Evolutionary conservation across 1,140 invertebrate genomes (phyloP).

Genomic region (Nomia melanderi): DNA sequence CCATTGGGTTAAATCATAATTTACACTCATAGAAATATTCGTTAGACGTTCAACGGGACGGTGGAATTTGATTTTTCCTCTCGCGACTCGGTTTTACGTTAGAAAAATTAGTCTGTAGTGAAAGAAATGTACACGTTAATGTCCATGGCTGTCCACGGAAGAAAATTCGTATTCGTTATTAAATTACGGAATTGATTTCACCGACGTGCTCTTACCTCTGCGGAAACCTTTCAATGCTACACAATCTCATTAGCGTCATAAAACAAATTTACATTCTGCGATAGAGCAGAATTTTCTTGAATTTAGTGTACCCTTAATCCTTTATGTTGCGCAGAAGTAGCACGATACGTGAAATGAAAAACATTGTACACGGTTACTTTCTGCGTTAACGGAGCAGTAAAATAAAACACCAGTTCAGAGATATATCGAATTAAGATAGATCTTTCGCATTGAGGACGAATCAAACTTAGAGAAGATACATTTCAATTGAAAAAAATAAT

Average conservation of each 20-base stretch:
- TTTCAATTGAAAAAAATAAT: not conserved
- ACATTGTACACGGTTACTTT: too few relatives aligned
- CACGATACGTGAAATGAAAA: too few relatives aligned
- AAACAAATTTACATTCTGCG: constrained; percentile 5
- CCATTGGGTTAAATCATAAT: not conserved
- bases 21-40: not conserved
- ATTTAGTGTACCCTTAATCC: not conserved
- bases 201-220: not conserved
- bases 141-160: too few relatives aligned
- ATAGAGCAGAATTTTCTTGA: not conserved
- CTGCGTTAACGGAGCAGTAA: too few relatives aligned
- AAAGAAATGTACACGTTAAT: not conserved
- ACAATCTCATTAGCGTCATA: constrained; percentile 30
- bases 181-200: constrained; percentile 38
- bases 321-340: too few relatives aligned
- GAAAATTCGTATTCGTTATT: not conserved
- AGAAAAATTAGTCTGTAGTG: not conserved
- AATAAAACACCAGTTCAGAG: not conserved
- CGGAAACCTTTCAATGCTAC: constrained; percentile 25
- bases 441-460: too few relatives aligned
- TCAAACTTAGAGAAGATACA: not conserved
- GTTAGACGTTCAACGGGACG: too few relatives aligned
- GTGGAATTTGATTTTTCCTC: not conserved
- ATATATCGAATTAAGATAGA: not conserved
- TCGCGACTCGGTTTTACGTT: too few relatives aligned